These are phyloP conservation scores for Gryllus longicercus DNA, from an alignment of 2,888 invertebrate species.

Conservation along the genomic window DNA sequence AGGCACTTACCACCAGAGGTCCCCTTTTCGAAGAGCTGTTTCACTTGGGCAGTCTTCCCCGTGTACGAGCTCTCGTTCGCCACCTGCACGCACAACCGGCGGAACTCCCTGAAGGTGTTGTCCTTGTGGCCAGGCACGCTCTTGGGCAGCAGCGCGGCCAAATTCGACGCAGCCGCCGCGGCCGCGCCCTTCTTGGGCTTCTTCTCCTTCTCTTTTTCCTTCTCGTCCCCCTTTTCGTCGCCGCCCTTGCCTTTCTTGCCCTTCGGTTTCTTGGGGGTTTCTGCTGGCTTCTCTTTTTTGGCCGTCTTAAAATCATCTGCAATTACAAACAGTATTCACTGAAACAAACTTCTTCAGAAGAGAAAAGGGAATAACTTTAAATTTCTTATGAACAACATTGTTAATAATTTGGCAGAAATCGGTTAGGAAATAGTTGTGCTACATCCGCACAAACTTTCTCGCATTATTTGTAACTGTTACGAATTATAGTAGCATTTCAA, in stretches of 20 bases:
- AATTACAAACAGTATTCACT: not conserved
- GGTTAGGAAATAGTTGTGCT: too few species aligned
- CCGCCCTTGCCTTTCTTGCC: not conserved
- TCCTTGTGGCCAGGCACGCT: constrained; percentile 52
- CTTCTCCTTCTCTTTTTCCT: constrained; percentile 30
- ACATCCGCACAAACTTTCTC: too few species aligned
- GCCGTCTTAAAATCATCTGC: not conserved
- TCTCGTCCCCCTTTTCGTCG: not conserved
- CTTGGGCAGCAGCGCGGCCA: constrained; percentile 21
- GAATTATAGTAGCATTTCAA: too few species aligned
- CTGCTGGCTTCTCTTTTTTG: not conserved
- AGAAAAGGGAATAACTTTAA: not conserved
- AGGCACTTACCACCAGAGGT: constrained; percentile 45
- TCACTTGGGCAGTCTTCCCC: constrained; percentile 72
- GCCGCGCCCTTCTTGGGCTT: constrained; percentile 39
- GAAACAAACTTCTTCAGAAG: not conserved
- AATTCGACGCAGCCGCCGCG: constrained; percentile 31
- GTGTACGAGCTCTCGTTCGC: constrained; percentile 74
- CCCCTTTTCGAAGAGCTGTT: constrained; percentile 61
- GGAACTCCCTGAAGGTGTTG: constrained; percentile 72
- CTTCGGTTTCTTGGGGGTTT: constrained; percentile 24
- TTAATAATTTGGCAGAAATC: too few species aligned
- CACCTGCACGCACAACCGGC: constrained; percentile 72
- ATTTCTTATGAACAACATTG: too few species aligned
- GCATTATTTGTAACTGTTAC: too few species aligned